Evolutionary conservation across 2,113 vertebrate genomes (phyloP).

Genomic region (Cairina moschata): DNA sequence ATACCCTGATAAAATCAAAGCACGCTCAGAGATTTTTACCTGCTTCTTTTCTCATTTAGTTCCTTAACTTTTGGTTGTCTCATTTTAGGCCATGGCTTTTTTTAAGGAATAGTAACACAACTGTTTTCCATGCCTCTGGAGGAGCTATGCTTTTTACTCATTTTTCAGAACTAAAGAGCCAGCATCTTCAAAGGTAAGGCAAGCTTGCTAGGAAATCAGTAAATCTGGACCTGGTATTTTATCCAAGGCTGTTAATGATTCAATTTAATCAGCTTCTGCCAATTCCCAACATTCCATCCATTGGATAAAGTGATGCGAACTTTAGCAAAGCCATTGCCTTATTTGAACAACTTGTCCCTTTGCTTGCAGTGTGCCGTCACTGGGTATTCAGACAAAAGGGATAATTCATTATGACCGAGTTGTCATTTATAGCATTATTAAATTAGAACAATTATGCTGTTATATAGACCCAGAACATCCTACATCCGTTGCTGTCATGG

Average conservation of each 20-base stretch:
- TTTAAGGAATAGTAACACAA: not conserved
- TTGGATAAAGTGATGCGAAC: not conserved
- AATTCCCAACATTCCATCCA: not conserved
- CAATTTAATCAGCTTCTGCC: not conserved
- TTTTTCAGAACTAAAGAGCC: not conserved
- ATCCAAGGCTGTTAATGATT: not conserved
- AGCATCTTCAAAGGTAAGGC: not conserved
- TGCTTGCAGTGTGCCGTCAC: not conserved
- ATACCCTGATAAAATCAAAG: not conserved
- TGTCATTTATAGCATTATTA: not conserved
- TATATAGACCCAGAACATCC: not conserved
- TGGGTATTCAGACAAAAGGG: not conserved
- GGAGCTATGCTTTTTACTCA: not conserved
- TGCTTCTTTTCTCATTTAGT: not conserved
- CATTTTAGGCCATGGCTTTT: not conserved
- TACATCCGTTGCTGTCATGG: not conserved
- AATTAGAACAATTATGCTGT: not conserved
- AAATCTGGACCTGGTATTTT: not conserved
- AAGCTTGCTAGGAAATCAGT: not conserved
- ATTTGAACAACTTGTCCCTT: not conserved
- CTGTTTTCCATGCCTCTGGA: not conserved
- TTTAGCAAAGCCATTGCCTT: not conserved
- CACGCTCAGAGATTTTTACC: not conserved
- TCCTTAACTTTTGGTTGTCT: not conserved
- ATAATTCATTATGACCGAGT: not conserved